Base-by-base conservation (phyloP, 2,888 invertebrate species). In the Lutraria lutraria region DNA sequence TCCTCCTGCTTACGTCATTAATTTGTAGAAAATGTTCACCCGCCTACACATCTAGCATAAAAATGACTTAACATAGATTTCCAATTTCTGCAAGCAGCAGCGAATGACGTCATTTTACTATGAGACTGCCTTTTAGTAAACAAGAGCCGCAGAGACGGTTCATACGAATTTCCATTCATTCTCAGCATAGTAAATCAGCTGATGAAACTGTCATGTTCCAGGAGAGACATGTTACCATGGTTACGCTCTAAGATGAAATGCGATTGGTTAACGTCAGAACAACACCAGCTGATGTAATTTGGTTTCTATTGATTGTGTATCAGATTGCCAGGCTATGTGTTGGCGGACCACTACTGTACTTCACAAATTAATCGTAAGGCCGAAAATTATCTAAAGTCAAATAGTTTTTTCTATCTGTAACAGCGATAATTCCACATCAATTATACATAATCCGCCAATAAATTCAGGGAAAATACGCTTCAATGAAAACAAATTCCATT, bases 91-190 rank as follows among this genome's bases (percentile, higher is more conserved):
- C 52, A 19, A 53, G 25, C 52, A 53, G 52, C 81, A 56, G 60
- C 34, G 10, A 81, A 29, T 90, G 90, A 90, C 88, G 90, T 90
- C 90, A 90, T 86, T 87, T 87, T 90, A 90, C 90, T 88, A 90
- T n/a, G 76, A 85, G 81, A 87, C 34, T 29, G 52, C 79, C 85
- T 87, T 86, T 76, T 76, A 54, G 87, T 90, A 90, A 90, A 90
- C 90, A 90, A 83, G 31, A 12, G 16, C 68, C 34, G 56, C 52
- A 60, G 68, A 87, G 84, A 82, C 43, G 8, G 68, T 63, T 87
- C 85, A 85, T 87, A 88, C 79, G 31, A 81, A 83, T 52, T 84
- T 86, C 85, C 91, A 91, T 91, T 91, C 91, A 91, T 89, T 84
- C 88, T 43, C 25, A 31, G 81, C 87, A 91, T 91, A 91, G 85